Conservation (phyloP, 2,888 invertebrate genomes). For the Nemurella pictetii region DNA sequence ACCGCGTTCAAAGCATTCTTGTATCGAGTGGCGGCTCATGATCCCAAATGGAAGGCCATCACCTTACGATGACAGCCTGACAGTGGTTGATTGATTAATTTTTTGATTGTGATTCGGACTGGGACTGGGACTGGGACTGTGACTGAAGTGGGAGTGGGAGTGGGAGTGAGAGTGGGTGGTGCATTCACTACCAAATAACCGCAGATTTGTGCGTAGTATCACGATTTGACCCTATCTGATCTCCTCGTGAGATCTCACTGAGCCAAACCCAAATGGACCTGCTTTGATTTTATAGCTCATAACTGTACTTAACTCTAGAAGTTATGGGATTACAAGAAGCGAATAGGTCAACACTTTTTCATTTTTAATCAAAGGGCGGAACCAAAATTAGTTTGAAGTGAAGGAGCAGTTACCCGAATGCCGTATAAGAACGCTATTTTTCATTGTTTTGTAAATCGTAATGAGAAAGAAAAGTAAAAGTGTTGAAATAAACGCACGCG, state of each 20-base stretch:
- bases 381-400: not conserved
- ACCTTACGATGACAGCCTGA: not conserved
- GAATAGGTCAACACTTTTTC: not conserved
- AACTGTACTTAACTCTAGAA: not conserved
- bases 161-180: not conserved
- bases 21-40: not conserved
- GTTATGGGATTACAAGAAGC: not conserved
- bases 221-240: slow-evolving; percentile 1
- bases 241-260: not conserved
- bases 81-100: too few relatives aligned
- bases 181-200: not conserved
- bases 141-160: not conserved
- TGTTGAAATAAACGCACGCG: not conserved
- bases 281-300: not conserved
- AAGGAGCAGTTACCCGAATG: not conserved
- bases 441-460: not conserved
- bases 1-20: not conserved
- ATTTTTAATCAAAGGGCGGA: not conserved
- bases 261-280: slow-evolving; percentile 9
- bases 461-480: not conserved
- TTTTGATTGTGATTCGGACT: too few relatives aligned
- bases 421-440: not conserved
- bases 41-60: not conserved
- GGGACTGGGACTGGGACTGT: not conserved
- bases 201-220: slow-evolving; percentile 8